Percentiles rank a stretch among this genome's conserved stretches.
Conservation (phyloP, 2,113 vertebrate species). For the Chaenogobius annularis region DNA sequence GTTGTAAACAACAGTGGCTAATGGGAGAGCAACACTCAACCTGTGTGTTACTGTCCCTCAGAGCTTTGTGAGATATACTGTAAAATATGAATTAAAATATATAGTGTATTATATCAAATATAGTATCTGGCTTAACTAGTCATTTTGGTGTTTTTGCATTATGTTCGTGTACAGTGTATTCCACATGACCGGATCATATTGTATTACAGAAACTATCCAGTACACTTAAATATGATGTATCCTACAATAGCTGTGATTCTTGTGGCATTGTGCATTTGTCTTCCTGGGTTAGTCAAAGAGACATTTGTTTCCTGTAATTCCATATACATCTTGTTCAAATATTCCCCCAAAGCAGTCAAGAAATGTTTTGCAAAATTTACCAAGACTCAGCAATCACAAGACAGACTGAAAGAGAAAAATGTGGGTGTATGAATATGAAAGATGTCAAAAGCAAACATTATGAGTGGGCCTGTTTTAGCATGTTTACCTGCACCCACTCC, state of each 20-base stretch:
- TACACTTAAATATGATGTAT: background rate
- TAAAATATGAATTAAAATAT: conserved; percentile 10
- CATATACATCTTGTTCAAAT: background rate
- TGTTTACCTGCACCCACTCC: conserved; percentile 68
- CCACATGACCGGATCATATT: background rate
- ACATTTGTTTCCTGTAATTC: background rate
- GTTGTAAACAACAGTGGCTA: conserved; percentile 36
- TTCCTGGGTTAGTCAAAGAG: background rate
- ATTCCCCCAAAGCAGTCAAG: background rate
- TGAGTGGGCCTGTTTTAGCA: conserved; percentile 56
- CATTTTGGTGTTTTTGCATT: too few species aligned
- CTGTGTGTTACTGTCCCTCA: background rate
- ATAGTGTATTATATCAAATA: background rate
- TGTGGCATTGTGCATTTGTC: background rate
- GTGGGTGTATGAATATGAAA: conserved; percentile 32
- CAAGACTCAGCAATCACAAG: background rate
- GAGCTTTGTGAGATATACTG: background rate
- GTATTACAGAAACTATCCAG: background rate
- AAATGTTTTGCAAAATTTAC: background rate
- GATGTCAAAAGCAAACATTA: conserved; percentile 45
- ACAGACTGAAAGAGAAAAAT: conserved; percentile 32
- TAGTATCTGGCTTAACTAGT: too few species aligned
- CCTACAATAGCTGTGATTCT: background rate
- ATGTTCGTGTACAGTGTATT: background rate
- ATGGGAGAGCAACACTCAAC: conserved; percentile 36